Conservation (phyloP, 2,797 vertebrate genomes). For the Melanotaenia nigrans region DNA sequence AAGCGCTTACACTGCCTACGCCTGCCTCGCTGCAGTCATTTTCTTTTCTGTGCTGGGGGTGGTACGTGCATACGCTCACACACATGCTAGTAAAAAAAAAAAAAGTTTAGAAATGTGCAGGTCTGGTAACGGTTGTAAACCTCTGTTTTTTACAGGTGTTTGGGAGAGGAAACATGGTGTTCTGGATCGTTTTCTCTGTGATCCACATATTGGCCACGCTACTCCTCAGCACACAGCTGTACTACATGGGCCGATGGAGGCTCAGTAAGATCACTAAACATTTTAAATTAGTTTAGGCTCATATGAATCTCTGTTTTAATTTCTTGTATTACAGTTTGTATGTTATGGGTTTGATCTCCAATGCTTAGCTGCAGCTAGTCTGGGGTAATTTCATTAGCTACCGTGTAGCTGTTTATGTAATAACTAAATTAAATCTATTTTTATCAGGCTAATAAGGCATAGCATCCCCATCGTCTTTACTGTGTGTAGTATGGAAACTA, state of each 20-base stretch:
- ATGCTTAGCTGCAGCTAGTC: not conserved
- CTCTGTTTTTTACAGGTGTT: slow-evolving; percentile 84
- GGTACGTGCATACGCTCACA: slow-evolving; percentile 76
- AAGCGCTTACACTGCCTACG: slow-evolving; percentile 95
- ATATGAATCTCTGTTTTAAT: not conserved
- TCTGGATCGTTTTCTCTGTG: slow-evolving; percentile 95
- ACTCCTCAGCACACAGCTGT: slow-evolving; percentile 96
- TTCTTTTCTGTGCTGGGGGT: slow-evolving; percentile 98
- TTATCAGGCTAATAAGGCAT: not conserved
- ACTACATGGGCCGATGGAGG: slow-evolving; percentile 98
- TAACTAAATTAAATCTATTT: not conserved
- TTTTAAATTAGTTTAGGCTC: not conserved
- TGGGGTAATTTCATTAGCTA: not conserved
- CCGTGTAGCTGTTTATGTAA: not conserved
- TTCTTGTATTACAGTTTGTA: not conserved
- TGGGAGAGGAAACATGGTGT: slow-evolving; percentile 90
- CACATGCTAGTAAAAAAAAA: not conserved
- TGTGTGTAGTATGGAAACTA: not conserved
- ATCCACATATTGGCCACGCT: slow-evolving; percentile 94
- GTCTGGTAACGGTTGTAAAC: not conserved
- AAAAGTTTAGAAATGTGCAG: not conserved
- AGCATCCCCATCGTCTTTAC: not conserved
- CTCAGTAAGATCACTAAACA: slow-evolving; percentile 66
- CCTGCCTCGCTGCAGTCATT: slow-evolving; percentile 94
- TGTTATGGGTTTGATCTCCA: slow-evolving; percentile 1